Base-by-base conservation (phyloP, 2,113 vertebrate species). In the Symphodus melops region DNA sequence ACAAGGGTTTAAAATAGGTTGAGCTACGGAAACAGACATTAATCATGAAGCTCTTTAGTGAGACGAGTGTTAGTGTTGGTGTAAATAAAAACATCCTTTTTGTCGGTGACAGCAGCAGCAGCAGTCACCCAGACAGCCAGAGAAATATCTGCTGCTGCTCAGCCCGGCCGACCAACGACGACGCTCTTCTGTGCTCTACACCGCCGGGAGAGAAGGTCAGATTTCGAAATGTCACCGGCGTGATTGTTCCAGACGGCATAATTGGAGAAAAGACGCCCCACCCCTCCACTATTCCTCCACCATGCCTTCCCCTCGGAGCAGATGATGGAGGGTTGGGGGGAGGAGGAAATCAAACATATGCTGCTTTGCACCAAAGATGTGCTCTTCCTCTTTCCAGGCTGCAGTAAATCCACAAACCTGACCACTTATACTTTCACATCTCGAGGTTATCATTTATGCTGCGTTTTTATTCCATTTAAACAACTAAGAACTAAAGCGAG, bases 181-280 rank as follows among this genome's bases (percentile, higher is more conserved):
- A 33, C 1, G 73, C 57, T 72, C 58, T 68, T 79, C 67, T 53
- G 65, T 3, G 64, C 82, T 77, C 37, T 16, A 51, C 86, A 79
- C 58, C 78, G 60, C 80, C 86, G 82, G 85, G 89, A 86, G 89
- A 94, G 91, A 94, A 94, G 94, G 94, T 94, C 94, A 94, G 86
- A 89, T 91, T 91, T 85, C 79, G 79, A 94, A 94, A 94, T 94
- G 94, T 94, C 94, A 94, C 88, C 62, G 90, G 72, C 90, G 83
- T 93, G 92, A 94, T 93, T 92, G 91, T 93, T 91, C 91, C 91
- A 93, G 92, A 93, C 91, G 86, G 92, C 86, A 92, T 93, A 93
- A 94, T 93, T 94, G 89, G 86, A 94, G 88, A 89, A 84, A 91
- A 89, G 86, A 86, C 77, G 72, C 64, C 68, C 71, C 82, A 17